These are phyloP conservation scores for Mus minutoides DNA, from an alignment of 2,797 vertebrate species.

Conservation along the genomic window DNA sequence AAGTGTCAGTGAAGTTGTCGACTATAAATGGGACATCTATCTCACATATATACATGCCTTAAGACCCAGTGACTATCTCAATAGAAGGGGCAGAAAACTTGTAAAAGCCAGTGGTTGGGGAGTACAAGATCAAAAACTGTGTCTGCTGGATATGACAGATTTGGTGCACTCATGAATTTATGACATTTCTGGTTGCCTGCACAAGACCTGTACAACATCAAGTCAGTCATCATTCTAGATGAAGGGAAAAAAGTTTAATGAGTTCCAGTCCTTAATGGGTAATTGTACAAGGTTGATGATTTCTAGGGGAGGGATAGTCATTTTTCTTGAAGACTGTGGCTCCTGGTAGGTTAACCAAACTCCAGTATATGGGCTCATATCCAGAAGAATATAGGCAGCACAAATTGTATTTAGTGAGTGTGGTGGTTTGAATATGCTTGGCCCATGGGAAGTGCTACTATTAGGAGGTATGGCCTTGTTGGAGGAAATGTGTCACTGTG, in stretches of 20 bases:
- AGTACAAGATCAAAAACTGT: background rate
- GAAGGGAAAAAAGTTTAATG: background rate
- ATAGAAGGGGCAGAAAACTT: background rate
- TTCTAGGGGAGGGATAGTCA: background rate
- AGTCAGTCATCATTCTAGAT: background rate
- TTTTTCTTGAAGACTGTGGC: background rate
- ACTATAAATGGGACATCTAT: background rate
- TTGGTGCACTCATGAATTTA: background rate
- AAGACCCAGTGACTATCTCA: background rate
- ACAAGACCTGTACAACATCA: background rate
- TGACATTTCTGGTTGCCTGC: background rate
- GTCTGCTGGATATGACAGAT: too few relatives aligned
- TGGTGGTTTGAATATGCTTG: background rate
- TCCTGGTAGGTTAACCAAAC: background rate
- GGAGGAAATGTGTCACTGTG: background rate
- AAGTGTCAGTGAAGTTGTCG: background rate
- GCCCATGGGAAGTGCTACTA: background rate
- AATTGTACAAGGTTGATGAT: background rate
- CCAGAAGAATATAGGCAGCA: background rate
- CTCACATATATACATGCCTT: background rate
- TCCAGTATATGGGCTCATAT: background rate
- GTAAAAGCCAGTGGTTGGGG: background rate
- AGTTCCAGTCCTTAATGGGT: background rate
- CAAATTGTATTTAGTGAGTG: background rate
- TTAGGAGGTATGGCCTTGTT: background rate